Evolutionary conservation across 2,113 vertebrate genomes (phyloP).

Genomic region (Choloepus hoffmanni): DNA sequence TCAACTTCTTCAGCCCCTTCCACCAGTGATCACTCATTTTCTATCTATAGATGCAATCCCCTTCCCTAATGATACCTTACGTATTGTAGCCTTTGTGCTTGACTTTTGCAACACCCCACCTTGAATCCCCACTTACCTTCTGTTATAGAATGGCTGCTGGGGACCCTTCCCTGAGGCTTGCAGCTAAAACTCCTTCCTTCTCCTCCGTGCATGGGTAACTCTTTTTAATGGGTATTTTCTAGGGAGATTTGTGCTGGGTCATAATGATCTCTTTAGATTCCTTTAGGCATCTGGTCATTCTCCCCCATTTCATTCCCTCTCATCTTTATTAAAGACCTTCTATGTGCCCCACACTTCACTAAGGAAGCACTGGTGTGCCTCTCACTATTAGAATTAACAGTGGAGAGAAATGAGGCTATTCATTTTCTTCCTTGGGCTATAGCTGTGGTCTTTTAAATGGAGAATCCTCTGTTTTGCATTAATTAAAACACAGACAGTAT

Average conservation of each 20-base stretch:
- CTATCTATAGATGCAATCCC: background rate
- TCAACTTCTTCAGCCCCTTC: background rate
- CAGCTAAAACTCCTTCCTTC: background rate
- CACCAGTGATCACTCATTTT: background rate
- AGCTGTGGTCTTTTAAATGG: background rate
- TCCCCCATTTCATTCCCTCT: background rate
- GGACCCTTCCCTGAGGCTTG: background rate
- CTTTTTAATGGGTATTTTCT: background rate
- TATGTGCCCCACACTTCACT: background rate
- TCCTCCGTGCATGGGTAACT: background rate
- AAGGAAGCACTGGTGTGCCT: background rate
- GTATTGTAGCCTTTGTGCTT: background rate
- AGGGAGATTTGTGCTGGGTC: background rate
- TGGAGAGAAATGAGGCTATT: background rate
- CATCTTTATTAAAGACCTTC: background rate
- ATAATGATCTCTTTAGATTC: background rate
- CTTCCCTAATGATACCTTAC: no score
- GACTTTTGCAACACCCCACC: no score
- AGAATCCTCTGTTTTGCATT: background rate
- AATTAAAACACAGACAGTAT: background rate
- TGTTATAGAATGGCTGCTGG: background rate
- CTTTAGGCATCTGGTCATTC: background rate
- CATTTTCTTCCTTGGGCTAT: background rate
- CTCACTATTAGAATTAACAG: background rate
- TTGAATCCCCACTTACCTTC: background rate